phyloP scores from a whole-genome alignment of 2,113 vertebrate genomes.

The Rhinoderma darwinii region DNA sequence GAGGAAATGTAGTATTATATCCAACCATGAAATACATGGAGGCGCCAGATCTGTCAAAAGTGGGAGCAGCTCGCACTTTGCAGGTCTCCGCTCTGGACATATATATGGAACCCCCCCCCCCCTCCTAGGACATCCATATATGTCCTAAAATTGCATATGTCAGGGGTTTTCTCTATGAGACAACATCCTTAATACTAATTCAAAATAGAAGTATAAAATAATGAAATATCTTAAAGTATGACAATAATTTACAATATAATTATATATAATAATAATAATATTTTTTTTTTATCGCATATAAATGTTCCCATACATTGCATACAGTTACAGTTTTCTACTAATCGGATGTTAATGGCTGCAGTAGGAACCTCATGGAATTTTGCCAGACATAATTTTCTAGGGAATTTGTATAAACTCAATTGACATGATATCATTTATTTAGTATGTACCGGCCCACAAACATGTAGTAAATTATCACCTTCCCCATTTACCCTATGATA shows the following conservation, averaged over 20 bases:
- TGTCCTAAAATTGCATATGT: too few species aligned
- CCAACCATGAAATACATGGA: too few species aligned
- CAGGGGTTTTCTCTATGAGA: background rate
- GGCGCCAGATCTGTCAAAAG: too few species aligned
- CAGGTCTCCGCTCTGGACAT: too few species aligned
- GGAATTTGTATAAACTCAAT: conserved; percentile 5
- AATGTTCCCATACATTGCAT: background rate
- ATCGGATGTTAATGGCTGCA: background rate
- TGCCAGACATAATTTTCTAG: background rate
- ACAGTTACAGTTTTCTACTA: background rate
- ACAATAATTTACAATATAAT: background rate
- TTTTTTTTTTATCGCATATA: background rate
- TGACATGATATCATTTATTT: conserved; percentile 16
- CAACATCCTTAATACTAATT: background rate
- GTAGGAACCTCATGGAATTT: background rate
- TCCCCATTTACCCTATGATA: background rate
- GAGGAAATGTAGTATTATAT: too few species aligned
- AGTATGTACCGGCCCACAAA: background rate
- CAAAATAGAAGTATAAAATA: background rate
- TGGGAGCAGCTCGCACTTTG: too few species aligned
- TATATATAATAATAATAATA: too few species aligned
- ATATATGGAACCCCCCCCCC: too few species aligned
- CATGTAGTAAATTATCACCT: background rate
- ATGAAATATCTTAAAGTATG: background rate
- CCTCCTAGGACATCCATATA: too few species aligned